Evolutionary conservation across 2,797 vertebrate genomes (phyloP), one percentile per base, ranked within the genome.

Genomic region (Sciurus carolinensis): DNA sequence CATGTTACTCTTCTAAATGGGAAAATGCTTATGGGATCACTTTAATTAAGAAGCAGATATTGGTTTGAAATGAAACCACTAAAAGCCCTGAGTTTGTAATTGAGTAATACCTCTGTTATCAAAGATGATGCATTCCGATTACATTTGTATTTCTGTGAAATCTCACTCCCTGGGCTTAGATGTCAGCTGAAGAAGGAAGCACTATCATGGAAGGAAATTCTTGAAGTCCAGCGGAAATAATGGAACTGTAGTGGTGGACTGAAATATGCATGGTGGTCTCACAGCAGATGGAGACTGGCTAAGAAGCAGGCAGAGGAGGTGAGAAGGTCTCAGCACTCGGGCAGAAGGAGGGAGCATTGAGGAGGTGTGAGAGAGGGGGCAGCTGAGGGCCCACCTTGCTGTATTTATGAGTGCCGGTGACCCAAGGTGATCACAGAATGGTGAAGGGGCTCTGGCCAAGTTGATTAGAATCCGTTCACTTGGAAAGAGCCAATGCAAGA

Each of bases 1-100:
- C 91, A 96, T 96, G 97, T 94, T 94, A 95, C 82, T 95, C 80
- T 97, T 97, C 96, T 93, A 96, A 97, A 98, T 97, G 89, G 52
- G 75, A 95, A 96, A 97, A 96, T 96, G 93, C 95, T 96, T 91
- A 89, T 94, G 97, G 93, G 96, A 97, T 95, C 90, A n/a, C 88
- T 95, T 91, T 96, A 98, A 98, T 95, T 97, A 98, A 92, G 77
- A 52, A 84, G 79, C 72, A 85, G 57, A 83, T 97, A 97, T 44
- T 85, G 59, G 0, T 92, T 94, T 97, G 22, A 44, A 81, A 77
- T 93, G 90, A 91, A 97, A 44, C 76, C 89, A 71, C 79, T 88
- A 36, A 39, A 54, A 83, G 88, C 47, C n/a, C 59, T 59, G 77
- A n/a, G 47, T 94, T 47, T 87, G 44, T 94, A 96, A 95, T 92